Base-by-base conservation (phyloP, 2,797 vertebrate species). In the Balearica regulorum region DNA sequence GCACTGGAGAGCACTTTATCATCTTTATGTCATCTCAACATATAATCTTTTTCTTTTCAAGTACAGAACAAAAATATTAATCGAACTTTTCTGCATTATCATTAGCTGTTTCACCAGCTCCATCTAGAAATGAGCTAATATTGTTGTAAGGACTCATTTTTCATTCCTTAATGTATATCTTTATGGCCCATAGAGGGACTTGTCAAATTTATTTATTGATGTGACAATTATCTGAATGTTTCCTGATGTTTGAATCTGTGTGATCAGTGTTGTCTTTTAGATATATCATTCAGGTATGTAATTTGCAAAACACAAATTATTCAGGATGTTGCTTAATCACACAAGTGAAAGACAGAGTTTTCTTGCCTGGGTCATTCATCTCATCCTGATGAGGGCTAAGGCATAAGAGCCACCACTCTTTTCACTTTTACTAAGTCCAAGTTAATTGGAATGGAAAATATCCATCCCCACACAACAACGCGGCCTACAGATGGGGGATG, bases 21-120 rank as follows among this genome's bases (percentile, higher is more conserved):
- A 87, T 71, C 71, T 43, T 93, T 83, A 58, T 89, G 58, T 78
- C 90, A 94, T 93, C 51, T 53, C 66, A 90, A 41, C 9, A 20
- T 79, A 76, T 83, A n/a, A 71, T 85, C 81, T 89, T 78, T 68
- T 91, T 80, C 20, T 90, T 94, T 94, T 78, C 93, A 96, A 92
- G 37, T 22, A 43, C 11, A 75, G 81, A 87, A 92, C 53, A 94
- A 87, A 95, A 89, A 44, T 71, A 96, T 91, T 77, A 61, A 61
- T 89, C 43, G 35, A 93, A 61, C 12, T 70, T n/a, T 79, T 61
- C 57, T 49, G 33, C 35, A 62, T 75, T 78, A 73, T 87, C 71
- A 78, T 89, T 77, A 94, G 37, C 71, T 11, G 6, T 53, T 94
- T 96, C 64, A 93, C 35, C 66, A 89, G 31, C 58, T 92, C 37